Evolutionary conservation across 1,140 invertebrate genomes (phyloP).

Genomic region (Macrosteles quadrilineatus): DNA sequence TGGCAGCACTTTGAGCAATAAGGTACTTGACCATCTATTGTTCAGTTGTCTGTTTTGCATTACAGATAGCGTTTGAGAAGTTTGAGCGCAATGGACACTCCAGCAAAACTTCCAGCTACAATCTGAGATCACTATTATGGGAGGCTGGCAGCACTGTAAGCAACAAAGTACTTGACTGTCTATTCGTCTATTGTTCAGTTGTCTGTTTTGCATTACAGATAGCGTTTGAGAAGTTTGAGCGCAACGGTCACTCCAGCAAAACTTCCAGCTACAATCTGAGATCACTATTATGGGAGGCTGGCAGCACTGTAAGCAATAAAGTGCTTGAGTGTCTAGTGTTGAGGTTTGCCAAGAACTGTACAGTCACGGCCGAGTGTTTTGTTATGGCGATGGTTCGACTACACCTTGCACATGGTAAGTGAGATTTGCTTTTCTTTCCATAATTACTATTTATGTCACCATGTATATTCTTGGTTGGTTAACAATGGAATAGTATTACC

Average conservation of each 20-base stretch:
- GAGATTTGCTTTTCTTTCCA: too few relatives aligned
- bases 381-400: constrained; percentile 68
- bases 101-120: constrained; percentile 64
- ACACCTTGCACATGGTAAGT: constrained; percentile 72
- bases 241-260: constrained; percentile 56
- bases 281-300: constrained; percentile 66
- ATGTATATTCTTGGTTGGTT: too few relatives aligned
- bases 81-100: constrained; percentile 57
- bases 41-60: constrained; percentile 28
- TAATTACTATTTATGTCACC: too few relatives aligned
- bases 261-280: constrained; percentile 66
- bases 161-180: constrained; percentile 74
- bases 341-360: constrained; percentile 63
- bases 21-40: too few relatives aligned
- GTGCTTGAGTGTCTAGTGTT: constrained; percentile 71
- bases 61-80: constrained; percentile 61
- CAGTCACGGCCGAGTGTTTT: constrained; percentile 64
- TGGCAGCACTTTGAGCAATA: too few relatives aligned
- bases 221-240: constrained; percentile 63
- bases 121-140: constrained; percentile 64
- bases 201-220: constrained; percentile 47
- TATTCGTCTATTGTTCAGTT: too few relatives aligned
- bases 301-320: constrained; percentile 71
- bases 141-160: constrained; percentile 68
- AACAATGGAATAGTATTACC: too few relatives aligned